Evolutionary conservation across 2,113 vertebrate genomes (phyloP).

Genomic region (Caranx melampygus): DNA sequence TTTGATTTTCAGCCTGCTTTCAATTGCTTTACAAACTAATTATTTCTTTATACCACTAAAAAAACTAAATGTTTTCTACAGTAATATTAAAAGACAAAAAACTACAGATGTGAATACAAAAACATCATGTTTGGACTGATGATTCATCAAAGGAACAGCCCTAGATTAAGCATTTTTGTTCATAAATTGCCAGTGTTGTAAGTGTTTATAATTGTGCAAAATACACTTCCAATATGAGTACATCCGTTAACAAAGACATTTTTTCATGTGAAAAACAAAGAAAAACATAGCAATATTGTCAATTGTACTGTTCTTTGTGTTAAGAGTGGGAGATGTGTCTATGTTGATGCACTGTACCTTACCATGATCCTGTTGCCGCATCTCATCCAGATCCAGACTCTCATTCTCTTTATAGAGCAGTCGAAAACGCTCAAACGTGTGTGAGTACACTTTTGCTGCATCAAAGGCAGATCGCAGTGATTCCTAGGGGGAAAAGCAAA

Average conservation of each 20-base stretch:
- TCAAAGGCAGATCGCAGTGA: constrained; percentile 84
- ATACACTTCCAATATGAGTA: not conserved
- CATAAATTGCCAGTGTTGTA: not conserved
- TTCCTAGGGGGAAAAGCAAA: constrained; percentile 74
- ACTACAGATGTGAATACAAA: not conserved
- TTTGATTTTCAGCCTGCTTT: not conserved
- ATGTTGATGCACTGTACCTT: constrained; percentile 39
- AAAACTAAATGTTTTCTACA: not conserved
- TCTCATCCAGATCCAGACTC: constrained; percentile 83
- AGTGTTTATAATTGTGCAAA: not conserved
- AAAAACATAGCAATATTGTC: not conserved
- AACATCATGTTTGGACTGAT: not conserved
- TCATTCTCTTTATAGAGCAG: constrained; percentile 87
- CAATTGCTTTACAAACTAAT: not conserved
- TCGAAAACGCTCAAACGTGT: constrained; percentile 85
- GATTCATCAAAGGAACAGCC: not conserved
- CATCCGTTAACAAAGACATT: not conserved
- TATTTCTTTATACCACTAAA: not conserved
- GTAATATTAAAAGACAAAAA: not conserved
- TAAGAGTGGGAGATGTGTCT: not conserved
- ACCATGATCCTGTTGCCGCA: constrained; percentile 87
- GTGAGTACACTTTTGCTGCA: constrained; percentile 81
- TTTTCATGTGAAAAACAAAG: not conserved
- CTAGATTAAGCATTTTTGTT: not conserved
- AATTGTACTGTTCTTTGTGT: not conserved